Evolutionary conservation across 2,797 vertebrate species (phyloP), one percentile per base, ranked within the genome.

Genomic region (Gephyroberyx darwinii): DNA sequence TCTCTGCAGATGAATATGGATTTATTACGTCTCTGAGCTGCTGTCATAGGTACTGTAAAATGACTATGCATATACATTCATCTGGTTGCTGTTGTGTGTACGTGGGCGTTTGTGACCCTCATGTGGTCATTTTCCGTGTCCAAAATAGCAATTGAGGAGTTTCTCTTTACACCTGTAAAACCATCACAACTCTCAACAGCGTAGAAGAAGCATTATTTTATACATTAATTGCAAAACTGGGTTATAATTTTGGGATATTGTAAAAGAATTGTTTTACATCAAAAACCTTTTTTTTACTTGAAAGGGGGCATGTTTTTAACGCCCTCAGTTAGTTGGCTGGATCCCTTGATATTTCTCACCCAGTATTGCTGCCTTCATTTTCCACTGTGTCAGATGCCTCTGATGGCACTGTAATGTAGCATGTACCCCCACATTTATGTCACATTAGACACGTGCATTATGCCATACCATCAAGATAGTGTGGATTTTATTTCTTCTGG

Each of bases 21-120:
- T 71, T 57, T 47, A 48, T 43, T 56, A 81, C 60, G 31, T 57
- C 69, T 76, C 63, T 83, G 84, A 90, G 57, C 80, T 55, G 26
- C 85, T 84, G 59, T 64, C 71, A 58, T 82, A 90, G 90, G 91
- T 92, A 92, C 54, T 66, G 88, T 90, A 86, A 79, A 71, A 82
- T 51, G 17, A 63, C 50, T 69, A 69, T 26, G 53, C 51, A 33
- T 56, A 65, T 62, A 55, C 81, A 69, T 87, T 84, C 77, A 74
- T 84, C 73, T 33, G 26, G 35, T 85, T 41, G 52, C 20, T 78
- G 1, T 80, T 75, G 50, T 78, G 68, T 75, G 68, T 65, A 13
- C 53, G 86, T 85, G 78, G 81, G 78, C 2, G 77, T 75, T 51
- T 1, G 5, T 75, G 80, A 80, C 68, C 73, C 26, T 75, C 58